Evolutionary conservation across 37 sponge, comb jelly and placozoan genomes (phyloP), one percentile per base, ranked within the genome.

Genomic region (Diacarnus erythraeanus): DNA sequence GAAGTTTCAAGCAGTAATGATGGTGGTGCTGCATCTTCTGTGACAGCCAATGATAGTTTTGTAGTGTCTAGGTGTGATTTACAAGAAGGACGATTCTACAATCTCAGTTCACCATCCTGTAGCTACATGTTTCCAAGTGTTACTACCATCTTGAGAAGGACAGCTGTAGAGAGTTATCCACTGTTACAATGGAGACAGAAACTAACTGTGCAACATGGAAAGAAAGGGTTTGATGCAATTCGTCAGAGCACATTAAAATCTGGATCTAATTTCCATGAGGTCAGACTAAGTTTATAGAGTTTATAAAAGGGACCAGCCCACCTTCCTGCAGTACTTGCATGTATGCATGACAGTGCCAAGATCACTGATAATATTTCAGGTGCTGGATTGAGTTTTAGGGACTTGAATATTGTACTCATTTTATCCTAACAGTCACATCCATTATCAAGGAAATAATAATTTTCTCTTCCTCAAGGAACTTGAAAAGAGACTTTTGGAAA

Each of bases 211-310:
- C 41, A 80, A 38, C 65, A 77, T 69, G 81, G 90, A 54, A 58
- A 56, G 47, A 41, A 39, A 31, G 71, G 71, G 3, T 74, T 35
- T 42, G 34, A 60, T 38, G 36, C 38, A 3, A 70, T 76, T 29
- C 15, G 37, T 23, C 3, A 71, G 40, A 42, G 44, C n/a, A 77
- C 38, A 5, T 36, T 36, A n/a, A 23, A 27, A 3, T 20, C 23
- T 15, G 88, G 88, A 43, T 71, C 17, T 33, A 70, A 42, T 25
- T 82, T 87, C 59, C 88, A 87, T 63, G 29, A 59, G 72, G 88
- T 87, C 39, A 60, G 71, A 15, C 21, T 22, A 4, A 31, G 10
- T 30, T n/a, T 74, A 23, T 17, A 74, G 18, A 43, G 25, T n/a
- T n/a, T n/a, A n/a, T n/a, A n/a, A n/a, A n/a, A n/a, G n/a, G n/a